Percentiles rank a stretch among this genome's conserved stretches.
Conservation (phyloP, 1,140 invertebrate species). For the Melitaea cinxia region DNA sequence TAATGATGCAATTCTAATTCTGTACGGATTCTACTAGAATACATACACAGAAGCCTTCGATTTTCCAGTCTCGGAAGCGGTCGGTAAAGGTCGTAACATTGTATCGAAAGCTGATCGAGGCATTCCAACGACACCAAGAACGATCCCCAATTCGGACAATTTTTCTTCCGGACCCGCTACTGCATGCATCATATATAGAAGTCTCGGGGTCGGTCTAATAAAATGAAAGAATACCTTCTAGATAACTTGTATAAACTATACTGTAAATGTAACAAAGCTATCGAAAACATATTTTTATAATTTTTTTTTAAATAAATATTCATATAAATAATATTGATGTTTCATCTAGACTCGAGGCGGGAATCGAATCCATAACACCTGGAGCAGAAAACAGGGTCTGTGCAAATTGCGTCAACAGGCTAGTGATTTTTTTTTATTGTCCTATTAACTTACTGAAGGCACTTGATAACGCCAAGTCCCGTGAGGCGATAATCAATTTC, state of each 20-base stretch:
- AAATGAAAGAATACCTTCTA: neutral
- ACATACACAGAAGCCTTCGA: slow-evolving; percentile 68
- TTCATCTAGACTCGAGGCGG: no score
- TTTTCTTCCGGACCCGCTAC: slow-evolving; percentile 60
- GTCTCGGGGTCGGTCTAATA: slow-evolving; percentile 53
- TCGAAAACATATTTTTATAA: no score
- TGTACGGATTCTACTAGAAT: slow-evolving; percentile 20
- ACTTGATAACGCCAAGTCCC: slow-evolving; percentile 68
- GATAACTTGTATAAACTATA: slow-evolving; percentile 4
- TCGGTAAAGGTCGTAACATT: slow-evolving; percentile 63
- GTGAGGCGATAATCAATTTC: slow-evolving; percentile 67
- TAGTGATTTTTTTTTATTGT: no score
- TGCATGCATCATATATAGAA: slow-evolving; percentile 56
- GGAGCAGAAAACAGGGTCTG: no score
- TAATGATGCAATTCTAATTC: slow-evolving; percentile 20
- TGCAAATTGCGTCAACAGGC: no score
- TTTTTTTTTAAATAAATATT: neutral
- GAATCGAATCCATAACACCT: no score
- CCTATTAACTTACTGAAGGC: slow-evolving; percentile 51
- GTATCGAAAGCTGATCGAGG: slow-evolving; percentile 61
- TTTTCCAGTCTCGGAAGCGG: slow-evolving; percentile 44
- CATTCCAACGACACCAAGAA: slow-evolving; percentile 68
- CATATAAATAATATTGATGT: no score
- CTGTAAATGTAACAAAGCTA: neutral
- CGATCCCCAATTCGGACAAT: slow-evolving; percentile 44